phyloP scores from a whole-genome alignment of 2,113 vertebrate species.

The Synchiropus splendidus region DNA sequence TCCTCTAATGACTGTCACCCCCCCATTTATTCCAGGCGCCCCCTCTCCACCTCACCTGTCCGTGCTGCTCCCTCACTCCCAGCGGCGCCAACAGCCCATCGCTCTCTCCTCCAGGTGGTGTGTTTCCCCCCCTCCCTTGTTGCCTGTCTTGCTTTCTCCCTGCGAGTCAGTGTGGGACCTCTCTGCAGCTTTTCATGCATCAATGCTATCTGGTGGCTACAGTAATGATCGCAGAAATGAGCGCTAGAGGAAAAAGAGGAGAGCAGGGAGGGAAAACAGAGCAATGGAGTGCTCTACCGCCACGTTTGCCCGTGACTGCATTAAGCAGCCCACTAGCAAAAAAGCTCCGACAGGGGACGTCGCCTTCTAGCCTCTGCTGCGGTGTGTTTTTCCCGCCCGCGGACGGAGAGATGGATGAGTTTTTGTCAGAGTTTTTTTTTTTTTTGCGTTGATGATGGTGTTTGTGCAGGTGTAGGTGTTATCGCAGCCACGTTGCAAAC shows the following conservation, averaged over 20 bases:
- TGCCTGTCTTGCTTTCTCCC: constrained; percentile 10
- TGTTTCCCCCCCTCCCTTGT: constrained; percentile 26
- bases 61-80: constrained; percentile 18
- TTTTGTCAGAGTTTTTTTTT: neutral
- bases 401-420: neutral
- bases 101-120: constrained; percentile 23
- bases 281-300: constrained; percentile 27
- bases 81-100: constrained; percentile 22
- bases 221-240: constrained; percentile 42
- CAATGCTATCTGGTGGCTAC: constrained; percentile 42
- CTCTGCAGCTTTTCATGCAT: constrained; percentile 30
- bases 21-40: neutral
- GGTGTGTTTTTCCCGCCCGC: constrained; percentile 10
- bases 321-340: constrained; percentile 36
- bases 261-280: constrained; percentile 19
- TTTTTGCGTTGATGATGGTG: neutral
- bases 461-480: constrained; percentile 4
- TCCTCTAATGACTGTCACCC: constrained; percentile 13
- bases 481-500: constrained; percentile 2
- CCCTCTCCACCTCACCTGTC: constrained; percentile 6
- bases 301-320: constrained; percentile 46
- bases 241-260: constrained; percentile 16
- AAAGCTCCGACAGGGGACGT: constrained; percentile 27
- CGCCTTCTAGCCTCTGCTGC: constrained; percentile 29
- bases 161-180: constrained; percentile 30